phyloP scores from a whole-genome alignment of 1,140 invertebrate species.

The Spodoptera litura region DNA sequence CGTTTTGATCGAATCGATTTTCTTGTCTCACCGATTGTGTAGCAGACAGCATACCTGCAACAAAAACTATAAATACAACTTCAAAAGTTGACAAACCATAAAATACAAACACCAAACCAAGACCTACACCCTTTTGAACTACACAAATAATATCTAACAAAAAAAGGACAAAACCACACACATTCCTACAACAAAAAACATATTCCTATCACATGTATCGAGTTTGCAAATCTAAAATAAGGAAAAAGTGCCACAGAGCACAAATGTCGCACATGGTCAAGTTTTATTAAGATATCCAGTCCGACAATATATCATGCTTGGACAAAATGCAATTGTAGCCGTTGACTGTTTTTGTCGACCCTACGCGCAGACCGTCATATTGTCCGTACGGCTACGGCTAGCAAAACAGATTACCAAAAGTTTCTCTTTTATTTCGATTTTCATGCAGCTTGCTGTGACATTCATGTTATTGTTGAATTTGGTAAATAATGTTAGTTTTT shows the following conservation, averaged over 20 bases:
- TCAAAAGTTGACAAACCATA: no score
- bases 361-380: constrained; percentile 28
- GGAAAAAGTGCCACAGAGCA: neutral
- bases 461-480: neutral
- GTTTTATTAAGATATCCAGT: constrained; percentile 46
- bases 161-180: neutral
- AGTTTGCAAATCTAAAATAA: no score
- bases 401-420: constrained; percentile 20
- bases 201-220: no score
- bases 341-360: constrained; percentile 34
- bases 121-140: no score
- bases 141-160: no score
- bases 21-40: no score
- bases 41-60: no score
- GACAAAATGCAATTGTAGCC: constrained; percentile 43
- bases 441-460: neutral
- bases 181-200: neutral
- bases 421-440: constrained; percentile 6
- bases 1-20: no score
- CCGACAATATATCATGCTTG: constrained; percentile 39
- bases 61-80: no score
- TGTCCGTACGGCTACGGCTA: constrained; percentile 11
- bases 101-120: no score
- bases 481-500: neutral
- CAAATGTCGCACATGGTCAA: constrained; percentile 8